These are phyloP conservation scores for Tuberolachnus salignus DNA, from an alignment of 2,888 invertebrate species.

Conservation along the genomic window DNA sequence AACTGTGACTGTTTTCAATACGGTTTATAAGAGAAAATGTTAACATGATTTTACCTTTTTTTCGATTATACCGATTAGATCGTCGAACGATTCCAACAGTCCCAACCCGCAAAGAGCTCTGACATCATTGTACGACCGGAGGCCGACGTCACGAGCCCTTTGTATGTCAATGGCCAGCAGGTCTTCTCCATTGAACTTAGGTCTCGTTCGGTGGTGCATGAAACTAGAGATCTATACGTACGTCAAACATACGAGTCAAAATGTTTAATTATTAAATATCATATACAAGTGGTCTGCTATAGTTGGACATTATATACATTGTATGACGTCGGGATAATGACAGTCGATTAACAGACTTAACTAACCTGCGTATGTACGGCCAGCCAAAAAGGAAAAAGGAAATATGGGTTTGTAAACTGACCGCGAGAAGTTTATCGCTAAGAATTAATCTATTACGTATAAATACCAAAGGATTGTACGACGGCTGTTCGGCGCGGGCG, in stretches of 20 bases:
- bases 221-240: conserved; percentile 84
- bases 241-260: background rate
- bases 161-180: conserved; percentile 94
- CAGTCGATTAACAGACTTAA: too few species aligned
- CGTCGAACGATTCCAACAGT: conserved; percentile 78
- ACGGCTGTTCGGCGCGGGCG: conserved; percentile 12
- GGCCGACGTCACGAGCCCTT: conserved; percentile 86
- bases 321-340: too few species aligned
- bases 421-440: too few species aligned
- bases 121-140: conserved; percentile 92
- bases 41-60: conserved; percentile 75
- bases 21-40: too few species aligned
- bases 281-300: too few species aligned
- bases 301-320: too few species aligned
- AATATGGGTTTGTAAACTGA: too few species aligned
- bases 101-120: conserved; percentile 86
- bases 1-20: too few species aligned
- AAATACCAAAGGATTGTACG: conserved; percentile 31
- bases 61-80: conserved; percentile 84
- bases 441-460: too few species aligned
- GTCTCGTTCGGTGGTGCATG: conserved; percentile 62
- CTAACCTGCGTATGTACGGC: too few species aligned
- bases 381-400: too few species aligned
- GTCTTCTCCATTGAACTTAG: conserved; percentile 72
- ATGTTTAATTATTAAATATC: too few species aligned